These are phyloP conservation scores for Grallaria varia DNA, from an alignment of 2,113 vertebrate species.

Conservation along the genomic window DNA sequence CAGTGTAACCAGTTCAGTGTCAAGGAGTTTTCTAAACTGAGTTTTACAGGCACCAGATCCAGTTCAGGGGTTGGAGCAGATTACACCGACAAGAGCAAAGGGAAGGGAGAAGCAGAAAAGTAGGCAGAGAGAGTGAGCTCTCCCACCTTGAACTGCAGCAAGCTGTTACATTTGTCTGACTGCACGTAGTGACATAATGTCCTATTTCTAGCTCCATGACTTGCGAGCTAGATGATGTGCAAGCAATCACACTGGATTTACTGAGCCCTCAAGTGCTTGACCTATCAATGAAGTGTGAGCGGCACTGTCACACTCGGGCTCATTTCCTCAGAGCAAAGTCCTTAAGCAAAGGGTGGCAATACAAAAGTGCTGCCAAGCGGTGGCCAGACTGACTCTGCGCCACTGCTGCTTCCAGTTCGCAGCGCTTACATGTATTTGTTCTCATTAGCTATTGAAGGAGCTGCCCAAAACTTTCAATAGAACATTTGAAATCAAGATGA, in stretches of 20 bases:
- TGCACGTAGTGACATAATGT: background rate
- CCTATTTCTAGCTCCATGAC: background rate
- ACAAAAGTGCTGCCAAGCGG: rapidly evolving
- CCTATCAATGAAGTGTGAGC: background rate
- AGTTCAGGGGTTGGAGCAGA: background rate
- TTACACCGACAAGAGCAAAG: background rate
- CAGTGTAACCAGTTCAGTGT: background rate
- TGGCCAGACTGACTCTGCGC: background rate
- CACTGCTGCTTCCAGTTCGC: background rate
- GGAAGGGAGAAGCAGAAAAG: background rate
- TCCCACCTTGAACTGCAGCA: background rate
- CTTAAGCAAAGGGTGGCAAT: background rate
- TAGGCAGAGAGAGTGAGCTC: background rate
- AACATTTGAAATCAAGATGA: background rate
- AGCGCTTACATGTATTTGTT: background rate
- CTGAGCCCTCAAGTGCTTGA: background rate
- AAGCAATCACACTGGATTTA: background rate
- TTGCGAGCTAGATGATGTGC: background rate
- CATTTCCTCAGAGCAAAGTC: background rate
- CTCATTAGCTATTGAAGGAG: background rate
- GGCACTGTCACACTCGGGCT: background rate
- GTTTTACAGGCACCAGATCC: background rate
- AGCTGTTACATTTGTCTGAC: background rate
- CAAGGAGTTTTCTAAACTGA: background rate
- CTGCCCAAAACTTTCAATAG: background rate